Conservation (phyloP, 2,113 vertebrate genomes). For the Phalacrocorax pelagicus region DNA sequence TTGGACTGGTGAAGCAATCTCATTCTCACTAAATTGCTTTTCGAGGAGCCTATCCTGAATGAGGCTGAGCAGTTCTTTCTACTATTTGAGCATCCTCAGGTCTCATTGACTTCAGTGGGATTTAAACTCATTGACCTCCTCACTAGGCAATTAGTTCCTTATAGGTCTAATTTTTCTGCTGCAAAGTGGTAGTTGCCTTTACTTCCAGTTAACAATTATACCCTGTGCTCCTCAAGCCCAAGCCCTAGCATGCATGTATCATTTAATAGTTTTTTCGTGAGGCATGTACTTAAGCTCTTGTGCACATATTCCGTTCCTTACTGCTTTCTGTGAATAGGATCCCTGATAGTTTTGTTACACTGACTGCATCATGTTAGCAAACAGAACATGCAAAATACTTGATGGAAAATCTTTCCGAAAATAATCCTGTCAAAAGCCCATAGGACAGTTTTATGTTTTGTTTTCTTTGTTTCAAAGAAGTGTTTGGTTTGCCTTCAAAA, state of each 20-base stretch:
- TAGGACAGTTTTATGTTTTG: background rate
- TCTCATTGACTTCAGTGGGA: background rate
- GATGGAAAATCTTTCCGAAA: background rate
- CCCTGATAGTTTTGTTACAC: background rate
- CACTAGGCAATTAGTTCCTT: slow-evolving; percentile 2
- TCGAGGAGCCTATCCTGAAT: background rate
- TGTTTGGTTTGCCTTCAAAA: background rate
- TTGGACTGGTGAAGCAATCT: slow-evolving; percentile 69
- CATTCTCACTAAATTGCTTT: slow-evolving; percentile 69
- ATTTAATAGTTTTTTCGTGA: background rate
- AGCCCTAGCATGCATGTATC: background rate
- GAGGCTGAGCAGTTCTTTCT: background rate
- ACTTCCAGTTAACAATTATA: background rate
- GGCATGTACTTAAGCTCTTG: background rate
- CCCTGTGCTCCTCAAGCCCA: background rate
- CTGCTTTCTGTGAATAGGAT: background rate
- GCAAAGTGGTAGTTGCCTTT: background rate
- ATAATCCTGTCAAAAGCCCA: background rate
- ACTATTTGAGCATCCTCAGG: background rate
- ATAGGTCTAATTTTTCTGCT: slow-evolving; percentile 7
- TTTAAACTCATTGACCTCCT: slow-evolving; percentile 8
- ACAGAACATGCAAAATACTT: background rate
- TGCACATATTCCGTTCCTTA: background rate
- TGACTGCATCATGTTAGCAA: background rate
- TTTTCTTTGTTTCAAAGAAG: background rate